phyloP scores from a whole-genome alignment of 2,113 vertebrate genomes.

The Halcyon malimbica region DNA sequence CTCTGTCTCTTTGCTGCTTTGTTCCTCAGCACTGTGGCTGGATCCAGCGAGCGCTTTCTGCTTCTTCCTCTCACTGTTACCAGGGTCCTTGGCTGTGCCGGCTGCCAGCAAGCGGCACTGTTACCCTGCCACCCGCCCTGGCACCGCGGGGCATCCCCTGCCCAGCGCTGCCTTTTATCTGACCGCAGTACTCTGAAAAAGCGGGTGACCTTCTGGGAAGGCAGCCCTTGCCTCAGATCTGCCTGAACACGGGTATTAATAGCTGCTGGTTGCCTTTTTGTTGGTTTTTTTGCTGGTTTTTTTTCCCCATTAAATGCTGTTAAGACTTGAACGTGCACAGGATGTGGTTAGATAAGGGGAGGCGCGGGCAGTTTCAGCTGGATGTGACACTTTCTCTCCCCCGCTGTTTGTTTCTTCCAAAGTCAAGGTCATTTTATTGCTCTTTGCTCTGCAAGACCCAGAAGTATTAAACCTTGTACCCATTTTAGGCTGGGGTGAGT shows the following conservation, averaged over 20 bases:
- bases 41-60: rapidly evolving
- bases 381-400: neutral
- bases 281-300: neutral
- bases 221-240: neutral
- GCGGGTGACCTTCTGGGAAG: neutral
- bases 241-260: neutral
- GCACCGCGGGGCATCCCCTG: neutral
- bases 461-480: neutral
- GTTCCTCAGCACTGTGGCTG: rapidly evolving
- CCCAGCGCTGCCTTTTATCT: neutral
- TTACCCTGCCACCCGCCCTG: neutral
- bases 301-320: neutral
- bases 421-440: neutral
- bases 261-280: neutral
- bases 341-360: neutral
- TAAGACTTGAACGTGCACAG: neutral
- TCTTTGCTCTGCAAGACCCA: neutral
- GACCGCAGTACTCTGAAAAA: neutral
- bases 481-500: neutral
- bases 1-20: too few relatives aligned
- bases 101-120: slow-evolving; percentile 6
- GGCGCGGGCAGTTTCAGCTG: neutral
- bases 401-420: neutral
- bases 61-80: neutral
- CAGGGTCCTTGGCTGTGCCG: rapidly evolving